Conservation (phyloP, 1,140 invertebrate genomes). For the Globodera rostochiensis region DNA sequence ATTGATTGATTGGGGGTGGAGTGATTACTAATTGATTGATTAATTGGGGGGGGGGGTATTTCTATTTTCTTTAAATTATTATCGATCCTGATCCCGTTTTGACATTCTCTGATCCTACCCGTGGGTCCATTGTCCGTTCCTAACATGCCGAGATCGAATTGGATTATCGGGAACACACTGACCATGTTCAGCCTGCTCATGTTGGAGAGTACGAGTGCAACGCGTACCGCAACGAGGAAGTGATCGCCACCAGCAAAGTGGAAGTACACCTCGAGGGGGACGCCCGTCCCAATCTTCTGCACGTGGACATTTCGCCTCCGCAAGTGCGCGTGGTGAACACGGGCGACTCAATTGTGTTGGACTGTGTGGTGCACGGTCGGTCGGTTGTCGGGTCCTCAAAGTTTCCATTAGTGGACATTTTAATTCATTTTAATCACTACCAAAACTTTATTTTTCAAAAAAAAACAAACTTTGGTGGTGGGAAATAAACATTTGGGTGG, state of each 20-base stretch:
- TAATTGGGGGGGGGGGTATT: too few relatives aligned
- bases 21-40: slow-evolving; percentile 1
- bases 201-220: slow-evolving; percentile 64
- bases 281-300: slow-evolving; percentile 45
- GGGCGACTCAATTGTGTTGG: slow-evolving; percentile 64
- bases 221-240: slow-evolving; percentile 59
- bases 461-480: background rate
- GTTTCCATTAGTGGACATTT: background rate
- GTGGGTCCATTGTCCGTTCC: background rate
- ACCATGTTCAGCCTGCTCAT: slow-evolving; percentile 42
- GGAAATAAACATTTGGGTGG: too few relatives aligned
- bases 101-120: too few relatives aligned
- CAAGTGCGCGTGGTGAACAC: slow-evolving; percentile 60
- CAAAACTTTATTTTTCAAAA: background rate
- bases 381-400: background rate
- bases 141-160: background rate
- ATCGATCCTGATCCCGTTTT: too few relatives aligned
- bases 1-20: background rate
- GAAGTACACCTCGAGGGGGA: slow-evolving; percentile 48
- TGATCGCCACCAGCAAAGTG: slow-evolving; percentile 56
- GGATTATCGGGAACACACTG: background rate
- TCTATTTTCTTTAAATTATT: too few relatives aligned
- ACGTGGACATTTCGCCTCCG: slow-evolving; percentile 61
- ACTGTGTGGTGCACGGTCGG: slow-evolving; percentile 62
- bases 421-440: background rate